Evolutionary conservation across 2,113 vertebrate species (phyloP).

Genomic region (Orthonyx spaldingii): DNA sequence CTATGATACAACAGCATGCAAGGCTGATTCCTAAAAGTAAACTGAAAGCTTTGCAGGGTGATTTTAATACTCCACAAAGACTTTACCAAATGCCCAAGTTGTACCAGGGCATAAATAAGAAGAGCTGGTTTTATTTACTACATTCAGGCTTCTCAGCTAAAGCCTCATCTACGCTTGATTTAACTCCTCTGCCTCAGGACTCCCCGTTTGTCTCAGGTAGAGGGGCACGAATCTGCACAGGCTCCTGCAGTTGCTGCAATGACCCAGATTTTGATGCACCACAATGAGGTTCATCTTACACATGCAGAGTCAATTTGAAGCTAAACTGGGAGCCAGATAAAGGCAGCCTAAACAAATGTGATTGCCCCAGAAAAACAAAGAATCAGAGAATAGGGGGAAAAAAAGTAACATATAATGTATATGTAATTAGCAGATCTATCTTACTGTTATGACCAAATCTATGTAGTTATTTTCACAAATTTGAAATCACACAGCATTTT

Average conservation of each 20-base stretch:
- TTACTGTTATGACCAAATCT: background rate
- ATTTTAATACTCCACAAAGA: background rate
- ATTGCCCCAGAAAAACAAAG: background rate
- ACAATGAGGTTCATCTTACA: background rate
- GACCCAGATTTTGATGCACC: background rate
- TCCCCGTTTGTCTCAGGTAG: background rate
- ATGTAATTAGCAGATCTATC: background rate
- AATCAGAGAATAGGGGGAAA: fast-evolving
- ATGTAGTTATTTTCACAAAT: background rate
- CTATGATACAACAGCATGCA: fast-evolving
- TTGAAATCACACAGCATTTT: background rate
- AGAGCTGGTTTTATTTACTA: background rate
- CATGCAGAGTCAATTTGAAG: background rate
- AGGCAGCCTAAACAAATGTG: background rate
- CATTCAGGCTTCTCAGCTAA: background rate
- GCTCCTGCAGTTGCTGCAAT: background rate
- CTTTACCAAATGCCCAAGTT: fast-evolving
- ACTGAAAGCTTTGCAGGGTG: background rate
- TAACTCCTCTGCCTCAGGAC: background rate
- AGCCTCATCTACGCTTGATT: background rate
- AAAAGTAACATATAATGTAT: background rate
- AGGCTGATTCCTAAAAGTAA: background rate
- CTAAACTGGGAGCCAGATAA: background rate
- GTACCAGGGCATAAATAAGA: background rate
- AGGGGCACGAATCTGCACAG: background rate